Conservation (phyloP, 1,140 invertebrate genomes). For the Drosophila mojavensis region DNA sequence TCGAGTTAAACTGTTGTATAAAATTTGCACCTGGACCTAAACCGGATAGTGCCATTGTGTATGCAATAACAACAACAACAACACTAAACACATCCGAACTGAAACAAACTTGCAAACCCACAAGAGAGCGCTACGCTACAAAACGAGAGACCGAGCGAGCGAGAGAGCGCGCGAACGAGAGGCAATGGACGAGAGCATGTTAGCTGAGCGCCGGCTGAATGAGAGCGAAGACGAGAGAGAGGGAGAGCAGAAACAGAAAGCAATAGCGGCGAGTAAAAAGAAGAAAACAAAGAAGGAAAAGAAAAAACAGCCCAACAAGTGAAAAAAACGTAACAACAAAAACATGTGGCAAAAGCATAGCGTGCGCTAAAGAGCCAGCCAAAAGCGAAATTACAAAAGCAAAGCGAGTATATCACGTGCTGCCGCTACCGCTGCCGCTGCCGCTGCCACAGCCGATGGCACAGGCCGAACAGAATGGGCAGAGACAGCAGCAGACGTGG, state of each 20-base stretch:
- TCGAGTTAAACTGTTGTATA: conserved; percentile 78
- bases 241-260: background rate
- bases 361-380: conserved; percentile 68
- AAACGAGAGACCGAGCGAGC: conserved; percentile 15
- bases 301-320: conserved; percentile 80
- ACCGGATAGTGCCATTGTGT: conserved; percentile 71
- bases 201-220: conserved; percentile 51
- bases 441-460: conserved; percentile 22
- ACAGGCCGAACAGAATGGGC: conserved; percentile 8
- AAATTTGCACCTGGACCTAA: conserved; percentile 82
- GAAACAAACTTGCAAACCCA: conserved; percentile 56
- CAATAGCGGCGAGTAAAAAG: conserved; percentile 37
- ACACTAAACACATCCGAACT: conserved; percentile 33
- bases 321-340: conserved; percentile 65
- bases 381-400: conserved; percentile 77
- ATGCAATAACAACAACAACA: conserved; percentile 75
- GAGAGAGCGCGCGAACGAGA: conserved; percentile 18
- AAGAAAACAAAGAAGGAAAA: conserved; percentile 48
- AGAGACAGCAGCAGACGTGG: conserved; percentile 2
- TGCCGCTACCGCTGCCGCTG: conserved; percentile 49
- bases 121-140: conserved; percentile 11
- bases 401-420: conserved; percentile 80
- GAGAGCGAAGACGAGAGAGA: conserved; percentile 27
- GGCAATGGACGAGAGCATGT: conserved; percentile 2
- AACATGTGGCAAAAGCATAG: conserved; percentile 62